Evolutionary conservation across 2,888 invertebrate species (phyloP).

Genomic region (Pseudococcus jackbeardsleyi): DNA sequence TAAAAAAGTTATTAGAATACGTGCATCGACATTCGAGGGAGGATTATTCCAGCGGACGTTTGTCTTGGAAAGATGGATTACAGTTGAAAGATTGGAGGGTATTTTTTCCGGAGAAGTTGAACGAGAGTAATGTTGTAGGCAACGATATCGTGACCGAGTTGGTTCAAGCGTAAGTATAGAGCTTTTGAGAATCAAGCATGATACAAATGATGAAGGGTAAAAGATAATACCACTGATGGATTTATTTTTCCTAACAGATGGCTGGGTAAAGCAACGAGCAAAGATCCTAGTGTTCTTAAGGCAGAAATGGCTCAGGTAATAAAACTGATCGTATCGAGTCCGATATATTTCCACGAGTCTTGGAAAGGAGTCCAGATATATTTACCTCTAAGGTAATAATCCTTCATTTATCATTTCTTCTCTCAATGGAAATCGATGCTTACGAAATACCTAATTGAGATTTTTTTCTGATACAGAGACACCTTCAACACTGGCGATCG

Average conservation of each 20-base stretch:
- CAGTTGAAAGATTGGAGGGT: conserved; percentile 35
- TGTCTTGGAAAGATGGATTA: conserved; percentile 32
- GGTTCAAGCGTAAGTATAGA: conserved; percentile 27
- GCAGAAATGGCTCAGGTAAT: background rate
- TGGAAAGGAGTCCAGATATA: conserved; percentile 5
- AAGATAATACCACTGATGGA: background rate
- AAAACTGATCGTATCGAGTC: conserved; percentile 23
- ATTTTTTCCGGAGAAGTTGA: conserved; percentile 3
- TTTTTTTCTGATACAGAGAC: background rate
- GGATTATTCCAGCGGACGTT: conserved; percentile 9
- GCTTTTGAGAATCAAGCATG: background rate
- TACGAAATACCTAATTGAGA: background rate
- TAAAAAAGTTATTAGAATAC: background rate
- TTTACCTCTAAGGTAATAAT: background rate
- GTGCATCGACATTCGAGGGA: conserved; percentile 36
- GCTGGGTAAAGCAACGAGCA: background rate
- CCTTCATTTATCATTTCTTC: background rate
- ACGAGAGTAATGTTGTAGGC: background rate
- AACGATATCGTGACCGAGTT: conserved; percentile 32
- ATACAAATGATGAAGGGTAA: background rate
- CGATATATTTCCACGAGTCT: conserved; percentile 36
- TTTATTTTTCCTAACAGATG: background rate
- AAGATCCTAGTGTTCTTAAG: conserved; percentile 35
- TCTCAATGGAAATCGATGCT: background rate
- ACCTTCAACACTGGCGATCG: background rate